These are phyloP conservation scores for Electrona antarctica DNA, from an alignment of 2,113 vertebrate genomes.

Conservation along the genomic window DNA sequence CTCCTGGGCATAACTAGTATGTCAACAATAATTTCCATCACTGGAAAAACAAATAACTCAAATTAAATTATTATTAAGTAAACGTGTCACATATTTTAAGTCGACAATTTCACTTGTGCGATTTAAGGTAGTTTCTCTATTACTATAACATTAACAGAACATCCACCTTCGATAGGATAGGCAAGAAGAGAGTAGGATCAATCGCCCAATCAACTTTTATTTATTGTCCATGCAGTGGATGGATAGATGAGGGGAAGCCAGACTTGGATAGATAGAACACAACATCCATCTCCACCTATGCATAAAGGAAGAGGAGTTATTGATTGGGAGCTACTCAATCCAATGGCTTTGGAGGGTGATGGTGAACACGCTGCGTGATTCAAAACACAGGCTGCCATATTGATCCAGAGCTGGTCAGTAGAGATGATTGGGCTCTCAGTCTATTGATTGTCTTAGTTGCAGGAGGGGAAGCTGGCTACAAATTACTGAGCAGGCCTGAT, in stretches of 20 bases:
- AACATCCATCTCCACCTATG: constrained; percentile 38
- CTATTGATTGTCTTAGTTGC: constrained; percentile 57
- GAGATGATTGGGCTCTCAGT: constrained; percentile 59
- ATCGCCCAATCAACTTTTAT: too few species aligned
- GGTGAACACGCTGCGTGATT: constrained; percentile 52
- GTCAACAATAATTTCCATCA: background rate
- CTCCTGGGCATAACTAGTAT: background rate
- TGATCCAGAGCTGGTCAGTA: constrained; percentile 60
- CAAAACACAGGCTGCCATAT: constrained; percentile 54
- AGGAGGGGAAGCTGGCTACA: constrained; percentile 30
- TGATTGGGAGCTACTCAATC: constrained; percentile 44
- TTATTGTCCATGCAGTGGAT: too few species aligned
- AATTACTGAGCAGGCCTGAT: constrained; percentile 43
- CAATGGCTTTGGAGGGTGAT: constrained; percentile 53
- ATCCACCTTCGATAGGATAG: background rate
- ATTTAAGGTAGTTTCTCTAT: constrained; percentile 16
- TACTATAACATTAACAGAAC: background rate
- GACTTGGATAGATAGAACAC: constrained; percentile 15
- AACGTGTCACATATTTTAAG: constrained; percentile 3
- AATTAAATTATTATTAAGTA: too few species aligned
- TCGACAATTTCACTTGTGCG: background rate
- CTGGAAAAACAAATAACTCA: background rate
- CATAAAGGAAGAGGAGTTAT: constrained; percentile 42
- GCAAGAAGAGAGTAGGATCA: too few species aligned
- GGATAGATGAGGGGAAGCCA: too few species aligned